Evolutionary conservation across 2,113 vertebrate species (phyloP).

Genomic region (Callochromis pleurospilus): DNA sequence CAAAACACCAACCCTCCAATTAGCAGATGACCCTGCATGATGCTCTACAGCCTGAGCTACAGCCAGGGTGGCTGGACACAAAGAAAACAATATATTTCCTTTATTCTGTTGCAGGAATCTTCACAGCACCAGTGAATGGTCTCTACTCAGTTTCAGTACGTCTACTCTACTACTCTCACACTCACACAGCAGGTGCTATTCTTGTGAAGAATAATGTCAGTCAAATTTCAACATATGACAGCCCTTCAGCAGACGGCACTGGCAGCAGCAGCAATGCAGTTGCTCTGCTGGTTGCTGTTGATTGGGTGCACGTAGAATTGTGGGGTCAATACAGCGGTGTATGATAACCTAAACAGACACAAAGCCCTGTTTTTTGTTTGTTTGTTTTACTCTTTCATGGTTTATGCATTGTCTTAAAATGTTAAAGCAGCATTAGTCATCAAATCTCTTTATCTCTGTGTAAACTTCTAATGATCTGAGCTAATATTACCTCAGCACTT

Average conservation of each 20-base stretch:
- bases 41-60: background rate
- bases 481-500: background rate
- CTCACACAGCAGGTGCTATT: background rate
- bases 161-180: background rate
- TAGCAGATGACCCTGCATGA: background rate
- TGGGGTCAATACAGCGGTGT: conserved; percentile 10
- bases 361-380: conserved; percentile 28
- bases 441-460: background rate
- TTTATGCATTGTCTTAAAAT: background rate
- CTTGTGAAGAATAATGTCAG: background rate
- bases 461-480: background rate
- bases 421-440: background rate
- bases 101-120: conserved; percentile 20
- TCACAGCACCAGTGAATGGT: conserved; percentile 20
- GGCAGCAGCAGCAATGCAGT: conserved; percentile 5
- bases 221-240: conserved; percentile 3
- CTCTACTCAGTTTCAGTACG: conserved; percentile 28
- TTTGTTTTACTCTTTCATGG: conserved; percentile 8
- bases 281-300: background rate
- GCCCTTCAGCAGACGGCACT: background rate
- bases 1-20: rapidly evolving
- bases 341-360: conserved; percentile 30
- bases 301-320: background rate
- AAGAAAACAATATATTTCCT: rapidly evolving
- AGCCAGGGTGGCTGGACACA: background rate